Evolutionary conservation across 2,888 invertebrate species (phyloP), one percentile per base, ranked within the genome.

Genomic region (Saturnia pavonia): DNA sequence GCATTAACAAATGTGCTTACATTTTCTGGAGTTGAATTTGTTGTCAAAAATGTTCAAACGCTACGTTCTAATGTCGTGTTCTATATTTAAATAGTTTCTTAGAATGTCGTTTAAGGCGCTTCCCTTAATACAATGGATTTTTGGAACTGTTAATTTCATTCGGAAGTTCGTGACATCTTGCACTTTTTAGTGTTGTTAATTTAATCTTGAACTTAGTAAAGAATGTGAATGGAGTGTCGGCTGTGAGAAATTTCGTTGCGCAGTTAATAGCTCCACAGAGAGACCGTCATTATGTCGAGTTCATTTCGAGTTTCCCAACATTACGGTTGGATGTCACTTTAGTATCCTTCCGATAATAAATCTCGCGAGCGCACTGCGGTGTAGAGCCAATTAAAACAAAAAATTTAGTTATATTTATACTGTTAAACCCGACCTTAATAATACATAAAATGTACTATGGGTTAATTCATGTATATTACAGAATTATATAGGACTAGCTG

Each of bases 111-210:
- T 81, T 80, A 80, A 81, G 81, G 79, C 78, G 80, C 79, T 79
- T 81, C 83, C 81, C 73, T 79, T 81, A 80, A 81, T 81, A 86
- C 86, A 86, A 87, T 83, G 86, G 86, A 88, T 87, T 85, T 86
- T 82, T 83, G 77, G 85, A 84, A 83, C 84, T 81, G 88, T 88
- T 90, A 87, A 87, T 89, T 88, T 85, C 80, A 82, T 81, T 82
- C 78, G 82, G 80, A 85, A 85, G 85, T 82, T 78, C 84, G 81
- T 87, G 85, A 85, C 83, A 82, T 79, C 77, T 79, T 87, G 83
- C 83, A 85, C 87, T 91, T 90, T 90, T 91, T 86, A 82, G 83
- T 84, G 85, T 86, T 86, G 81, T 88, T 88, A 87, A 87, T 89
- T 88, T 82, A 86, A 88, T 88, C 83, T 84, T 80, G 82, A 84